Evolutionary conservation across 2,797 vertebrate species (phyloP).

Genomic region (Tiaroga cobitis): DNA sequence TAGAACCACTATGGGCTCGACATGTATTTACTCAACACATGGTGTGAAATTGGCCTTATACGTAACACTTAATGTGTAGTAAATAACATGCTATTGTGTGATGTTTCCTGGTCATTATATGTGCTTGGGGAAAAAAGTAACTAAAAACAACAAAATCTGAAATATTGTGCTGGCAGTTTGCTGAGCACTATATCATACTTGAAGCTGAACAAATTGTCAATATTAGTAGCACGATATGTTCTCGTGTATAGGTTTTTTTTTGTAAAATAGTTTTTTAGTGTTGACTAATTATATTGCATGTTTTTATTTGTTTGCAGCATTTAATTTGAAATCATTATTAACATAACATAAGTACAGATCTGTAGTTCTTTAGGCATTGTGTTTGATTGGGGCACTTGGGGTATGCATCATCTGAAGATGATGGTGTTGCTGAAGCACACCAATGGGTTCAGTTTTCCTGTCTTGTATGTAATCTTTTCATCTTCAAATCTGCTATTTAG

Average conservation of each 20-base stretch:
- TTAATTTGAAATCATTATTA: conserved; percentile 39
- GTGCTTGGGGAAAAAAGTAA: neutral
- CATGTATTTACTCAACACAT: neutral
- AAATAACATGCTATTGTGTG: neutral
- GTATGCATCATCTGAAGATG: neutral
- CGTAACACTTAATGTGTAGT: conserved; percentile 3
- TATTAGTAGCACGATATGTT: conserved; percentile 51
- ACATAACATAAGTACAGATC: conserved; percentile 32
- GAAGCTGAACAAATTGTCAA: conserved; percentile 69
- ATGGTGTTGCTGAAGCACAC: conserved; percentile 33
- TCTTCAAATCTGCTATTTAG: neutral
- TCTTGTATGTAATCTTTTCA: conserved; percentile 9
- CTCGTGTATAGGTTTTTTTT: conserved; percentile 42
- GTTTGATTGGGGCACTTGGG: conserved; percentile 11
- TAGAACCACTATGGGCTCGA: conserved; percentile 62
- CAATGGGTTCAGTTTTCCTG: conserved; percentile 13
- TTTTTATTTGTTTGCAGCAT: conserved; percentile 55
- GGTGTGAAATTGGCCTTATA: conserved; percentile 32
- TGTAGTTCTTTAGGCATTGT: conserved; percentile 42
- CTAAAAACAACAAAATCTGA: conserved; percentile 13
- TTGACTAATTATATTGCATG: conserved; percentile 59
- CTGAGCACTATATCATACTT: conserved; percentile 64
- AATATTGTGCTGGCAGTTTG: conserved; percentile 42
- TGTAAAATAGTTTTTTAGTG: conserved; percentile 39
- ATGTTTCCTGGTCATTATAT: conserved; percentile 3